Conservation (phyloP, 2,797 vertebrate species). For the Australoheros facetus region DNA sequence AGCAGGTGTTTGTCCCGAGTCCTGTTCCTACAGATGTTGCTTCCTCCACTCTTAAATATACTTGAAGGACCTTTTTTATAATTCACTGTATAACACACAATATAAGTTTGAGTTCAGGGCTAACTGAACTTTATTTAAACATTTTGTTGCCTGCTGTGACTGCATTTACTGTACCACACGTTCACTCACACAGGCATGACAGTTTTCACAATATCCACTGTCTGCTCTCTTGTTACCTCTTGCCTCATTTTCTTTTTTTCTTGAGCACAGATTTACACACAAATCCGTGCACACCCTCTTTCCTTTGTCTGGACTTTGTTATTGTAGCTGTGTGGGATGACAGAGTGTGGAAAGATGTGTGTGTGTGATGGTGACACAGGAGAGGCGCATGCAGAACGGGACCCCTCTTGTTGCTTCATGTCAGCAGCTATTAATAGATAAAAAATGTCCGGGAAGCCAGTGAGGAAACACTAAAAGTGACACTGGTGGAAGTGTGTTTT, state of each 20-base stretch:
- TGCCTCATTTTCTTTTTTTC: slow-evolving; percentile 9
- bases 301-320: slow-evolving; percentile 50
- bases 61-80: background rate
- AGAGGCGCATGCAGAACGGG: background rate
- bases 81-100: background rate
- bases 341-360: slow-evolving; percentile 1
- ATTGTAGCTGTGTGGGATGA: slow-evolving; percentile 52
- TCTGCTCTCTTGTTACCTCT: slow-evolving; percentile 11
- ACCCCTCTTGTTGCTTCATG: slow-evolving; percentile 16
- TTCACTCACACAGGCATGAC: background rate
- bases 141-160: background rate
- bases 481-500: slow-evolving; percentile 34
- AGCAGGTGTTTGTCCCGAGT: slow-evolving; percentile 45
- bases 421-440: slow-evolving; percentile 15
- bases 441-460: slow-evolving; percentile 23
- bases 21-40: slow-evolving; percentile 4
- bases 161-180: background rate
- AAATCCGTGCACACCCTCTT: background rate
- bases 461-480: slow-evolving; percentile 49
- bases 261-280: slow-evolving; percentile 6
- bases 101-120: background rate
- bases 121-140: background rate
- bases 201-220: background rate
- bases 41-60: background rate
- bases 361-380: background rate